phyloP scores from a whole-genome alignment of 2,888 invertebrate genomes.

The Bombylius discolor region DNA sequence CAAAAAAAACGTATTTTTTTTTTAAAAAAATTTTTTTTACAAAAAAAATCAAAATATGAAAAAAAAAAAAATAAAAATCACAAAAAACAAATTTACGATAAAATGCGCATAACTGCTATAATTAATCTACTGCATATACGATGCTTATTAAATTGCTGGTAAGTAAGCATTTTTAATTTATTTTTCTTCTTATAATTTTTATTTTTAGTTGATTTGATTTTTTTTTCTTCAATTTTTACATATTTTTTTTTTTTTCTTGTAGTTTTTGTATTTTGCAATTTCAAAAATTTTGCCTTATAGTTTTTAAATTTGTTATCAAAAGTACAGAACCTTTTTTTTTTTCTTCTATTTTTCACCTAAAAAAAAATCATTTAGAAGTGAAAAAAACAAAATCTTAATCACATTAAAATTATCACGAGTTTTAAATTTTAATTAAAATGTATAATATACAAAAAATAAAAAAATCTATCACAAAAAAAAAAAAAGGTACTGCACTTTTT shows the following conservation, averaged over 20 bases:
- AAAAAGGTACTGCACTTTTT: neutral
- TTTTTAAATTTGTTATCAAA: too few species aligned
- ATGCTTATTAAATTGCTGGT: conserved; percentile 6
- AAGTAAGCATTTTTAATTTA: conserved; percentile 4
- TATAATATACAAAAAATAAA: too few species aligned
- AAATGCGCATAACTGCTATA: conserved; percentile 3
- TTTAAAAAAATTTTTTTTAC: neutral
- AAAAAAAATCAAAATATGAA: too few species aligned
- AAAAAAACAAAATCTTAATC: too few species aligned
- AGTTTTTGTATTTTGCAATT: too few species aligned
- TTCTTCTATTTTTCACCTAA: too few species aligned
- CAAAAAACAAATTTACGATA: neutral
- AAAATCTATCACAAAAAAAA: too few species aligned
- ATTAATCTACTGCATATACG: neutral
- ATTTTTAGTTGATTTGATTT: neutral
- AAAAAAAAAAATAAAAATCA: neutral
- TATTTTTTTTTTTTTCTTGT: neutral
- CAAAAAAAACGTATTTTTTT: neutral
- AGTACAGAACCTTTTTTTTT: too few species aligned
- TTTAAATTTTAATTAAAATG: too few species aligned
- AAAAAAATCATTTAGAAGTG: too few species aligned
- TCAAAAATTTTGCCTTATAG: too few species aligned
- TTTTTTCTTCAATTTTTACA: neutral
- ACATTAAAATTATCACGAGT: too few species aligned
- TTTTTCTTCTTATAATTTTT: neutral